These are phyloP conservation scores for Malurus melanocephalus DNA, from an alignment of 2,113 vertebrate genomes.

Conservation along the genomic window DNA sequence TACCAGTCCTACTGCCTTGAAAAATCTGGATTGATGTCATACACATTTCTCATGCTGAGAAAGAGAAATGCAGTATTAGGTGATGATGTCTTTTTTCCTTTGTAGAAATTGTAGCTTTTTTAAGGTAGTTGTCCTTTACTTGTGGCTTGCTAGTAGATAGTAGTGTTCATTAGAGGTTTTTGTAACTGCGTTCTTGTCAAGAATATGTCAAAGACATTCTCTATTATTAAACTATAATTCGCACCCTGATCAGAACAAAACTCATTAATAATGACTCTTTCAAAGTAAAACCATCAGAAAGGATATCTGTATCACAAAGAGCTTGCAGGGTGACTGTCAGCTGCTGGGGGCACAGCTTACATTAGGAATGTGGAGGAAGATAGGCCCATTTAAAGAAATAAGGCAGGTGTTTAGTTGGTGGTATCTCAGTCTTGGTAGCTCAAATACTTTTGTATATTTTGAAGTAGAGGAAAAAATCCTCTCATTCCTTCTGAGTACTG, in stretches of 20 bases:
- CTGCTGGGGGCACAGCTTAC: neutral
- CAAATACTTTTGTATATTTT: neutral
- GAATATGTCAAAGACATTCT: neutral
- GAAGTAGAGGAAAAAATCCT: neutral
- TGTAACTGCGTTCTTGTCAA: neutral
- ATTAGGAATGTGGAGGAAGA: neutral
- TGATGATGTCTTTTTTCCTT: neutral
- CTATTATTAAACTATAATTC: neutral
- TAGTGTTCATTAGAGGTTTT: neutral
- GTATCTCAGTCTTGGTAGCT: neutral
- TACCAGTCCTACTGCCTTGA: neutral
- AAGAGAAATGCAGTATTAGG: neutral
- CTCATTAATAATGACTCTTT: neutral
- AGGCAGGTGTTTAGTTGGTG: neutral
- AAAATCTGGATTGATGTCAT: slow-evolving; percentile 1
- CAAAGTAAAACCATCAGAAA: neutral
- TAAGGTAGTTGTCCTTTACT: neutral
- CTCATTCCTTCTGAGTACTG: neutral
- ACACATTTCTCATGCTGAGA: neutral
- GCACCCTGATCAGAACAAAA: neutral
- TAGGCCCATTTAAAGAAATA: neutral
- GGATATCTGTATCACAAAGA: neutral
- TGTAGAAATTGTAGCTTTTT: neutral
- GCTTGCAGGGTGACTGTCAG: neutral
- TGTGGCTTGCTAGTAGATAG: neutral